Conservation (phyloP, 2,888 invertebrate genomes). For the Dichetophora obliterata region DNA sequence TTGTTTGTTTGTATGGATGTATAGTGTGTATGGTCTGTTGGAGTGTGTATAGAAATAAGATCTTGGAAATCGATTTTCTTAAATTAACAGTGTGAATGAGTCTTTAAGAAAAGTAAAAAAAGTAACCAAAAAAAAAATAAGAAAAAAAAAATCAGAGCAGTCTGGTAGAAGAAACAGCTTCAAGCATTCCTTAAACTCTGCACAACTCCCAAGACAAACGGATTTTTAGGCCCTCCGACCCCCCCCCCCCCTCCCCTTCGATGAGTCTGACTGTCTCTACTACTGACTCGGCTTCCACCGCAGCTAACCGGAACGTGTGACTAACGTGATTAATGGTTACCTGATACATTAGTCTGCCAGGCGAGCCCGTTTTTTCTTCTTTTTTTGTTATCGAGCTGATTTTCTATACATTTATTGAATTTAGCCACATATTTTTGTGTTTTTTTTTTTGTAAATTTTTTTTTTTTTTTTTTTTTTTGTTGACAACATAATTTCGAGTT, state of each 20-base stretch:
- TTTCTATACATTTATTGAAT: neutral
- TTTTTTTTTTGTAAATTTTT: neutral
- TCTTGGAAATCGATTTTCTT: no score
- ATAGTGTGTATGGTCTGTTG: no score
- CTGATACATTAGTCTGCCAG: neutral
- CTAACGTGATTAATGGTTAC: conserved; percentile 4
- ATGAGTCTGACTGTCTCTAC: neutral
- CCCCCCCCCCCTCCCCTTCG: neutral
- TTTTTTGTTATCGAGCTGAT: no score
- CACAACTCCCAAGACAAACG: no score
- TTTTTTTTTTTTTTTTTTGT: neutral
- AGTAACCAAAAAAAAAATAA: no score
- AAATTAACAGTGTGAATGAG: no score
- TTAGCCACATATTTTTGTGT: conserved; percentile 1
- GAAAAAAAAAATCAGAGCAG: neutral
- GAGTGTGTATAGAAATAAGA: no score
- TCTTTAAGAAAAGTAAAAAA: no score
- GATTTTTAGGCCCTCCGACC: neutral
- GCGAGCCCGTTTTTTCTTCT: neutral
- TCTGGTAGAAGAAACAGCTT: no score
- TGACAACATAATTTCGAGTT: neutral
- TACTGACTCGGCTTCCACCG: neutral
- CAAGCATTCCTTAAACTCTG: no score
- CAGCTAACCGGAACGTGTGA: conserved; percentile 11
- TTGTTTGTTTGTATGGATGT: no score